Conservation (phyloP, 2,113 vertebrate species). For the Seriola rivoliana region DNA sequence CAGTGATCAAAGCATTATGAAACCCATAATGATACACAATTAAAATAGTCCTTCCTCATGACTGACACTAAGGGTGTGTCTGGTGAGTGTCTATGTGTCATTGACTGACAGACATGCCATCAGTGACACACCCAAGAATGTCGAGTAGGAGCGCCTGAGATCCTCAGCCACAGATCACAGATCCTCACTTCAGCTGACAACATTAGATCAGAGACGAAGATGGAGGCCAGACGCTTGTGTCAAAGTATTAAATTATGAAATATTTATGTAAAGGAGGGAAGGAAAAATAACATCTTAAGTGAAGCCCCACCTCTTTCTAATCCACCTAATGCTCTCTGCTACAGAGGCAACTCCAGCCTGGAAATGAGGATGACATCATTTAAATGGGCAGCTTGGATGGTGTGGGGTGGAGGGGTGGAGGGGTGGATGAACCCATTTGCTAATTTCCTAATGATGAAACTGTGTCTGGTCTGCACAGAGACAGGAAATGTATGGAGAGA, state of each 20-base stretch:
- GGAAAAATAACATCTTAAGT: background rate
- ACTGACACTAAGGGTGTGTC: slow-evolving; percentile 8
- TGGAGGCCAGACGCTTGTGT: background rate
- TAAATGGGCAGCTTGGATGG: slow-evolving; percentile 34
- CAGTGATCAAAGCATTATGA: background rate
- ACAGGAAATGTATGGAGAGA: slow-evolving; percentile 15
- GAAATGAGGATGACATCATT: slow-evolving; percentile 52
- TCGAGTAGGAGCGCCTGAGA: background rate
- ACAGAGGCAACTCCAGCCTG: slow-evolving; percentile 30
- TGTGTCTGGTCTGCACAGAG: slow-evolving; percentile 27
- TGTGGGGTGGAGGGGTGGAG: background rate
- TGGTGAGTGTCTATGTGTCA: background rate
- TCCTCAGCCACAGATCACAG: background rate
- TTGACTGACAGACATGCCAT: background rate
- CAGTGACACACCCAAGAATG: slow-evolving; percentile 45
- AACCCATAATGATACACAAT: background rate
- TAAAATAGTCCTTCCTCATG: background rate
- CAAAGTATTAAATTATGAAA: background rate
- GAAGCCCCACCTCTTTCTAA: slow-evolving; percentile 57
- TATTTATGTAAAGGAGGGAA: background rate
- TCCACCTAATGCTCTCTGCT: slow-evolving; percentile 49
- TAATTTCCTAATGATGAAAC: slow-evolving; percentile 56
- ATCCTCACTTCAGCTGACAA: background rate
- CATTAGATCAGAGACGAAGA: background rate
- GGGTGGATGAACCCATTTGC: slow-evolving; percentile 51